phyloP scores from a whole-genome alignment of 2,797 vertebrate species.

The Typhlichthys subterraneus region DNA sequence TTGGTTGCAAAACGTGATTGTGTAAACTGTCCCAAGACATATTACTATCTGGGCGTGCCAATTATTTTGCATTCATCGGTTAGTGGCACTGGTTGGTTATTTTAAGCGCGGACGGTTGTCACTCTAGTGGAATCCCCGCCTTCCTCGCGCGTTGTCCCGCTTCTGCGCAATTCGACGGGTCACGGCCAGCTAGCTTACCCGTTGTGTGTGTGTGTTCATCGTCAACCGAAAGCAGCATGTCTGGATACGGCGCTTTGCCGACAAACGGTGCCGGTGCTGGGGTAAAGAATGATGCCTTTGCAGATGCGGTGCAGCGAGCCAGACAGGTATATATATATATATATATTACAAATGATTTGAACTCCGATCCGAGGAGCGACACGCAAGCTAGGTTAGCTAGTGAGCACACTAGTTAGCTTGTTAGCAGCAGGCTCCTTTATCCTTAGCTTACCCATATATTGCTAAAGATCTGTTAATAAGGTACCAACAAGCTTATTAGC shows the following conservation, averaged over 20 bases:
- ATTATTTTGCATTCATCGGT: not conserved
- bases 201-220: conserved; percentile 36
- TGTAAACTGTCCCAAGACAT: too few relatives aligned
- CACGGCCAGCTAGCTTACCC: conserved; percentile 57
- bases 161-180: conserved; percentile 77
- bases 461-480: too few relatives aligned
- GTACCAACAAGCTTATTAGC: too few relatives aligned
- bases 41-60: not conserved
- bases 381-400: conserved; percentile 17
- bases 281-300: conserved; percentile 92
- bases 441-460: too few relatives aligned
- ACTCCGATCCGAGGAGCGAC: too few relatives aligned
- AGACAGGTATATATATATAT: conserved; percentile 81
- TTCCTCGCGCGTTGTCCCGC: conserved; percentile 74
- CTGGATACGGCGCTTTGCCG: conserved; percentile 86
- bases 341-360: too few relatives aligned
- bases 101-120: conserved; percentile 65
- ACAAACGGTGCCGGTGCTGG: conserved; percentile 83
- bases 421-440: too few relatives aligned
- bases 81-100: conserved; percentile 61
- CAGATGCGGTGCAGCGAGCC: conserved; percentile 91
- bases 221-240: conserved; percentile 72
- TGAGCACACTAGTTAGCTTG: conserved; percentile 17
- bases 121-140: conserved; percentile 48
- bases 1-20: too few relatives aligned